Evolutionary conservation across 1,140 invertebrate genomes (phyloP).

Genomic region (Parasteatoda tepidariorum): DNA sequence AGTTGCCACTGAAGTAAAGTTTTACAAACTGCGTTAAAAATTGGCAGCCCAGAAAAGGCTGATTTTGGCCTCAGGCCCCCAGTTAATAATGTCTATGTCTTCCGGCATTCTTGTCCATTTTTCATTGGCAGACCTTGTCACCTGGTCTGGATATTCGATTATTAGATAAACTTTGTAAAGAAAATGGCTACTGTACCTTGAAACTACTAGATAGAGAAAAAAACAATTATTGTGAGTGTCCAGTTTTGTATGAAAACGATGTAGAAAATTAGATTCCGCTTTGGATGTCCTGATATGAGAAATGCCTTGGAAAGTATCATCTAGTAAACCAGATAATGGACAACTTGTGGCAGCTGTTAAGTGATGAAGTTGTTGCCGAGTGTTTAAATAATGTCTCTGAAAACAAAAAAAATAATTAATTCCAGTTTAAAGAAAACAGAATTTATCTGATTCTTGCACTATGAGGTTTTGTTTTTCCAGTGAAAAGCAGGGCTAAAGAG

Average conservation of each 20-base stretch:
- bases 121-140: too few species aligned
- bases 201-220: conserved; percentile 13
- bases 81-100: too few species aligned
- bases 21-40: too few species aligned
- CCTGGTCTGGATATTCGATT: neutral
- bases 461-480: too few species aligned
- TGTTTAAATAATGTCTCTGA: conserved; percentile 55
- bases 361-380: conserved; percentile 76
- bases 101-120: too few species aligned
- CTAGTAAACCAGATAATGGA: conserved; percentile 78
- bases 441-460: too few species aligned
- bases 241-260: conserved; percentile 42
- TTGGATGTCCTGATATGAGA: conserved; percentile 77
- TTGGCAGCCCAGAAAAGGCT: too few species aligned
- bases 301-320: conserved; percentile 77
- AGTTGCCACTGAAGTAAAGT: too few species aligned
- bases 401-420: neutral
- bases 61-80: too few species aligned
- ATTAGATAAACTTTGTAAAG: neutral
- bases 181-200: conserved; percentile 21
- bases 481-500: too few species aligned
- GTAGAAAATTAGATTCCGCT: conserved; percentile 1
- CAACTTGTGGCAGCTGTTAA: conserved; percentile 75
- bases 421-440: too few species aligned
- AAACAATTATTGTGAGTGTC: conserved; percentile 49